These are phyloP conservation scores for Trachythela sp. DNA, from an alignment of 64 coral and sea anemone genomes.

Conservation along the genomic window DNA sequence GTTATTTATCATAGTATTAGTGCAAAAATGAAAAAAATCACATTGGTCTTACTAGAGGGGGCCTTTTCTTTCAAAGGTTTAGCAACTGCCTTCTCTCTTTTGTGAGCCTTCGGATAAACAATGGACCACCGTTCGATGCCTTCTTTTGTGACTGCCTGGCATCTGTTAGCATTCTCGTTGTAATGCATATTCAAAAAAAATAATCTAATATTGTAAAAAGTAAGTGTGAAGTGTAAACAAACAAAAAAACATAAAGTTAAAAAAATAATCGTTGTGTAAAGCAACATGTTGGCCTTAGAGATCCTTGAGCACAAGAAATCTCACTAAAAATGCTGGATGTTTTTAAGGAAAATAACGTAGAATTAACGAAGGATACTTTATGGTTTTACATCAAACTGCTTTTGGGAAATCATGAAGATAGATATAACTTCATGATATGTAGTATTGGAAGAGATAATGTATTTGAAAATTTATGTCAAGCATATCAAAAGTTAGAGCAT, in stretches of 20 bases:
- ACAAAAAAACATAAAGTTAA: neutral
- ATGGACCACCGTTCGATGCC: slow-evolving; percentile 31
- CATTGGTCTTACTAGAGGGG: neutral
- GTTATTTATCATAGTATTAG: neutral
- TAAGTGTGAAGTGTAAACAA: neutral
- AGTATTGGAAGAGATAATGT: no score
- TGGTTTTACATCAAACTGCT: no score
- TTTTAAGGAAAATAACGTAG: no score
- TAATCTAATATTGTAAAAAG: neutral
- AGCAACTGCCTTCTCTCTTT: neutral
- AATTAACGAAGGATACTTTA: no score
- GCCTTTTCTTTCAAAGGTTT: neutral
- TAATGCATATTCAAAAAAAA: slow-evolving; percentile 36
- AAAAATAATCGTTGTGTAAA: neutral
- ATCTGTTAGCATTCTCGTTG: slow-evolving; percentile 51
- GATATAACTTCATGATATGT: no score
- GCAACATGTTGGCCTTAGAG: neutral
- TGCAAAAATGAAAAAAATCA: no score
- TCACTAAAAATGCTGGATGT: neutral
- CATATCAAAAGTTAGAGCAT: no score
- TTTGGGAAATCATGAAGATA: no score
- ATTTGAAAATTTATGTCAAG: no score
- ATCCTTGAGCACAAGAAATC: neutral
- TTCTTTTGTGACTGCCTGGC: slow-evolving; percentile 46
- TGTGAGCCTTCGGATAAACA: slow-evolving; percentile 44